Evolutionary conservation across 1,140 invertebrate species (phyloP).

Genomic region (Bathynomus jamesi): DNA sequence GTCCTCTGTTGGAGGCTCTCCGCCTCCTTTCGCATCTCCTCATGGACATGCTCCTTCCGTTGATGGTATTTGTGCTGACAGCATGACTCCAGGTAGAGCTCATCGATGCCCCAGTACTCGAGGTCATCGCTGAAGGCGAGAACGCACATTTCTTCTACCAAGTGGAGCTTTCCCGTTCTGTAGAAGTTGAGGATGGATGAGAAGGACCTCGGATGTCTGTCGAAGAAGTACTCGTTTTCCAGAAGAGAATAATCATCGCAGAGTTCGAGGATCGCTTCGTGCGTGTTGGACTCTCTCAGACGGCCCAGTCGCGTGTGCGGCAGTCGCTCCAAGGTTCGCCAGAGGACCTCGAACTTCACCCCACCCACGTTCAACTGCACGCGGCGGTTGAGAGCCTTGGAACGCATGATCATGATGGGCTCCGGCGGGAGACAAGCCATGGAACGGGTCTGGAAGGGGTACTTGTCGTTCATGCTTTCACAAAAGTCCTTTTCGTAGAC

Average conservation of each 20-base stretch:
- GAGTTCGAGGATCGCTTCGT: slow-evolving; percentile 88
- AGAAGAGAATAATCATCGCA: slow-evolving; percentile 95
- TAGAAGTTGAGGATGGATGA: slow-evolving; percentile 97
- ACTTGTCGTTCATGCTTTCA: slow-evolving; percentile 27
- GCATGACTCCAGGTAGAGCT: slow-evolving; percentile 93
- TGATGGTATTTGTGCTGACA: slow-evolving; percentile 99
- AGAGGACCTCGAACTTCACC: slow-evolving; percentile 90
- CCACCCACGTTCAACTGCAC: slow-evolving; percentile 95
- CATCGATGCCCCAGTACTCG: slow-evolving; percentile 97
- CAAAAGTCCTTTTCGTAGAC: slow-evolving; percentile 25
- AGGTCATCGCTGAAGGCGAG: slow-evolving; percentile 95
- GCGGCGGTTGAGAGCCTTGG: slow-evolving; percentile 76
- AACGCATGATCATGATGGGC: slow-evolving; percentile 89
- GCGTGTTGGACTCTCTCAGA: slow-evolving; percentile 86
- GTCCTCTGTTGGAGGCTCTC: slow-evolving; percentile 86
- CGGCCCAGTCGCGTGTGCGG: slow-evolving; percentile 90
- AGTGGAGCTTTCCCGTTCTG: slow-evolving; percentile 91
- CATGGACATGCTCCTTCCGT: slow-evolving; percentile 94
- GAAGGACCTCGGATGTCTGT: slow-evolving; percentile 94
- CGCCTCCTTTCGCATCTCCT: slow-evolving; percentile 97
- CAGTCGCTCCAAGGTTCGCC: slow-evolving; percentile 88
- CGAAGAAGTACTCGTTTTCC: slow-evolving; percentile 98
- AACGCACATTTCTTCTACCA: slow-evolving; percentile 98
- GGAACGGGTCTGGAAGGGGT: slow-evolving; percentile 42
- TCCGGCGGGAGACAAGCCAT: slow-evolving; percentile 85